Conservation (phyloP, 2,113 vertebrate genomes). For the Podarcis cretensis region DNA sequence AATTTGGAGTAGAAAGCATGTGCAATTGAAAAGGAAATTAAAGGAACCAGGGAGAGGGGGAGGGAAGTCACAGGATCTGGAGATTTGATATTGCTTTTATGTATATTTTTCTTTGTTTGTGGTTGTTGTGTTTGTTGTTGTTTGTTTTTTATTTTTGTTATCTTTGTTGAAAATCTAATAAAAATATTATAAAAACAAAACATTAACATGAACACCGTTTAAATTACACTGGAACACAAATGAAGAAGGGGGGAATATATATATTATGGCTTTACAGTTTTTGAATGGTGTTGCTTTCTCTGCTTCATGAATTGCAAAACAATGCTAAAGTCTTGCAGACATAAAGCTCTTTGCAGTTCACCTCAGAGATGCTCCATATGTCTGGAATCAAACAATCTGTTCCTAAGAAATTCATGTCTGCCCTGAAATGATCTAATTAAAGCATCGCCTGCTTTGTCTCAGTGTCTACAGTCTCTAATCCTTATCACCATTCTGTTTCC, state of each 20-base stretch:
- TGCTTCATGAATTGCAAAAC: constrained; percentile 5
- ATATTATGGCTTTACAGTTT: neutral
- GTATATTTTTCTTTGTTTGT: too few species aligned
- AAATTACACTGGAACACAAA: constrained; percentile 2
- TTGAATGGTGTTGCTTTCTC: neutral
- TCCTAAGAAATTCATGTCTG: constrained; percentile 60
- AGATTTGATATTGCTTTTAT: too few species aligned
- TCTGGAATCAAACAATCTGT: constrained; percentile 53
- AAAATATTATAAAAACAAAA: neutral
- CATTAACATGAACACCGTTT: neutral
- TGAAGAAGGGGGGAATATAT: neutral
- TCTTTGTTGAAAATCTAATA: neutral
- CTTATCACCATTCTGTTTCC: constrained; percentile 58
- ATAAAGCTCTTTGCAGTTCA: constrained; percentile 42
- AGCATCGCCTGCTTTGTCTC: constrained; percentile 60
- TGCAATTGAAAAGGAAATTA: too few species aligned
- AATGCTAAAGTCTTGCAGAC: constrained; percentile 7
- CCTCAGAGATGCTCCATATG: constrained; percentile 38
- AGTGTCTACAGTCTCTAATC: constrained; percentile 49
- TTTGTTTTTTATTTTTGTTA: too few species aligned
- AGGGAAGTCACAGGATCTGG: too few species aligned
- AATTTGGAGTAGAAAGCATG: too few species aligned
- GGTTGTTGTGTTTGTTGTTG: too few species aligned
- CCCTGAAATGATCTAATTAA: constrained; percentile 62
- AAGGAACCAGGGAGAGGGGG: too few species aligned